Base-by-base conservation (phyloP, 2,888 invertebrate genomes). In the Cheilosia pagana region DNA sequence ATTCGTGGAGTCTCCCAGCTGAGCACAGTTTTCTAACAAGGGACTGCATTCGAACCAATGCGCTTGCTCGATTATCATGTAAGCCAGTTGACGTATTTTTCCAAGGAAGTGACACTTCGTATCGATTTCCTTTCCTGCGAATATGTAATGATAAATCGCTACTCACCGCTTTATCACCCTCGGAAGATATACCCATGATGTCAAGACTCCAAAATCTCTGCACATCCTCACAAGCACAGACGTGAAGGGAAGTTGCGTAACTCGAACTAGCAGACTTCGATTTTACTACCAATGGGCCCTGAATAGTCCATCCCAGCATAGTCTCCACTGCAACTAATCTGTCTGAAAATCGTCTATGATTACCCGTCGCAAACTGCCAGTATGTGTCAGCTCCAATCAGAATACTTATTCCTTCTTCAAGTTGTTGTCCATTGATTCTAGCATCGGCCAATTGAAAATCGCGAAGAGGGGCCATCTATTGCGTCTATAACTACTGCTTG, bases 101-200 rank as follows among this genome's bases (percentile, higher is more conserved):
- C 79, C 72, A 79, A 2, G 72, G 79, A 16, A 79, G 45, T 5
- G 45, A 35, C 14, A 31, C 79, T 21, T 74, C 67, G 41, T 53
- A 79, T 39, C 72, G 52, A 25, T 63, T 19, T 35, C 72, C 79
- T 14, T 60, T 65, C 35, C 57, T 79, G 23, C 5, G 4, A 45
- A 79, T 28, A 60, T 52, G 55, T 25, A 23, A 57, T 21, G 41
- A 63, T 39, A 53, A 8, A 28, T 62, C 39, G 28, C n/a, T 28
- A 55, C 72, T 74, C 55, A 62, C 43, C n/a, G 1, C 35, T 5
- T n/a, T 53, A 16, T 55, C 21, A 7, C 25, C n/a, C n/a, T n/a
- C n/a, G n/a, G n/a, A n/a, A n/a, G n/a, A n/a, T n/a, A n/a, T n/a
- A n/a, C n/a, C n/a, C n/a, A n/a, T n/a, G n/a, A n/a, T n/a, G n/a